These are phyloP conservation scores for Sciaenops ocellatus DNA, from an alignment of 2,797 vertebrate genomes.

Conservation along the genomic window DNA sequence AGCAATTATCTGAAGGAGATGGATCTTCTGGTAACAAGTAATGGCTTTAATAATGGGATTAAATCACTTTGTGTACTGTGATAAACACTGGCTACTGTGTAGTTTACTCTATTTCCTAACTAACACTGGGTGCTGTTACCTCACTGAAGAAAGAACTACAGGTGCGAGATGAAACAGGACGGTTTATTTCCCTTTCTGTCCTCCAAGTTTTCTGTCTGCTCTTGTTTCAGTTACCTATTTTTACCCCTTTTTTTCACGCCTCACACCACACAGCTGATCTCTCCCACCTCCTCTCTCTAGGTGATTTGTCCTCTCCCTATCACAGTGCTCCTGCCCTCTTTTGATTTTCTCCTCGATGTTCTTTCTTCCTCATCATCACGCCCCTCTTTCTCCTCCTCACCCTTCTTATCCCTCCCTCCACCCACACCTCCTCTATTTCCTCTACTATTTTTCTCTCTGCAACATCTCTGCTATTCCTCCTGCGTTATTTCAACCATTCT, in stretches of 20 bases:
- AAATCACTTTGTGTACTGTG: slow-evolving; percentile 27
- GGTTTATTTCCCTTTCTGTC: slow-evolving; percentile 45
- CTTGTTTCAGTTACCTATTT: slow-evolving; percentile 58
- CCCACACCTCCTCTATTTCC: slow-evolving; percentile 37
- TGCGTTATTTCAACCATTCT: slow-evolving; percentile 74
- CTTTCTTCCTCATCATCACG: slow-evolving; percentile 56
- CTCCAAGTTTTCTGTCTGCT: slow-evolving; percentile 45
- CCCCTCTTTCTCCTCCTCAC: slow-evolving; percentile 37
- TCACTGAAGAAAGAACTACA: slow-evolving; percentile 41
- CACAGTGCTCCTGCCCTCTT: slow-evolving; percentile 67
- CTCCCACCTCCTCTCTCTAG: slow-evolving; percentile 65
- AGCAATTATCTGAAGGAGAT: slow-evolving; percentile 48
- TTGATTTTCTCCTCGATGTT: slow-evolving; percentile 78
- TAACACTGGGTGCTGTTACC: neutral
- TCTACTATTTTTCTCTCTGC: slow-evolving; percentile 48
- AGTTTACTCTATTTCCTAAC: slow-evolving; percentile 1
- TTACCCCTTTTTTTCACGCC: slow-evolving; percentile 47
- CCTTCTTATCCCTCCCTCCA: slow-evolving; percentile 51
- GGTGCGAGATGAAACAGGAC: slow-evolving; percentile 53
- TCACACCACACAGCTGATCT: slow-evolving; percentile 62
- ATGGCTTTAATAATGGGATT: slow-evolving; percentile 53
- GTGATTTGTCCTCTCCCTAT: slow-evolving; percentile 74
- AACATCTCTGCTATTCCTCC: slow-evolving; percentile 75
- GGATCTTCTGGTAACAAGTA: slow-evolving; percentile 41
- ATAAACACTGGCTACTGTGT: slow-evolving; percentile 24